phyloP scores from a whole-genome alignment of 2,797 vertebrate genomes.

The Gallinago solitaria region DNA sequence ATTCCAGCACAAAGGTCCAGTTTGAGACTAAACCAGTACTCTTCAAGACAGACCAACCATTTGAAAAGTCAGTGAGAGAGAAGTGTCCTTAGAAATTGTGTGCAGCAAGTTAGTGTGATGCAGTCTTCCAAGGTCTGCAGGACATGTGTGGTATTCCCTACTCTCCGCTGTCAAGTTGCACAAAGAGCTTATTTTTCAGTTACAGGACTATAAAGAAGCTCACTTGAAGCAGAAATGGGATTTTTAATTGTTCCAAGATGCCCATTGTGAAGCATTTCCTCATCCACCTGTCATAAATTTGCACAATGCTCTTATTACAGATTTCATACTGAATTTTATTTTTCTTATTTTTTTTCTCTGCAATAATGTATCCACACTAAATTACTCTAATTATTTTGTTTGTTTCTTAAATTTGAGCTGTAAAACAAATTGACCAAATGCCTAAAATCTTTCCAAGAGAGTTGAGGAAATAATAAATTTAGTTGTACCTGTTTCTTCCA shows the following conservation, averaged over 20 bases:
- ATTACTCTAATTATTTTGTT: background rate
- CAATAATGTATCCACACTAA: background rate
- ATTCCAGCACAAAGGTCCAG: background rate
- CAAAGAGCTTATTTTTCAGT: background rate
- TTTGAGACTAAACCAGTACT: background rate
- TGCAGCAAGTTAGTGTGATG: background rate
- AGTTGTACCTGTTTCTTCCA: constrained; percentile 96
- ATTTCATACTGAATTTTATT: background rate
- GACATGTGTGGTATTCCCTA: background rate
- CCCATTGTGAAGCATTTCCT: background rate
- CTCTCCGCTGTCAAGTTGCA: background rate
- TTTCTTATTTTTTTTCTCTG: background rate
- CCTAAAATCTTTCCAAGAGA: background rate
- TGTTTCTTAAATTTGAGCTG: background rate
- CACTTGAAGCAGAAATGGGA: background rate
- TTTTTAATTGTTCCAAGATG: background rate
- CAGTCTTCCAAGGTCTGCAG: background rate
- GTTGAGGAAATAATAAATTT: background rate
- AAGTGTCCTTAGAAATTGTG: background rate
- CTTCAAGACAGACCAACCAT: background rate
- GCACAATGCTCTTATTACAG: background rate
- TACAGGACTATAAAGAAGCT: background rate
- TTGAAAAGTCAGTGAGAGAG: background rate
- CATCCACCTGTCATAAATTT: background rate
- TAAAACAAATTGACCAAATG: background rate